Evolutionary conservation across 2,113 vertebrate species (phyloP).

Genomic region (Nothobranchius kuhntae): DNA sequence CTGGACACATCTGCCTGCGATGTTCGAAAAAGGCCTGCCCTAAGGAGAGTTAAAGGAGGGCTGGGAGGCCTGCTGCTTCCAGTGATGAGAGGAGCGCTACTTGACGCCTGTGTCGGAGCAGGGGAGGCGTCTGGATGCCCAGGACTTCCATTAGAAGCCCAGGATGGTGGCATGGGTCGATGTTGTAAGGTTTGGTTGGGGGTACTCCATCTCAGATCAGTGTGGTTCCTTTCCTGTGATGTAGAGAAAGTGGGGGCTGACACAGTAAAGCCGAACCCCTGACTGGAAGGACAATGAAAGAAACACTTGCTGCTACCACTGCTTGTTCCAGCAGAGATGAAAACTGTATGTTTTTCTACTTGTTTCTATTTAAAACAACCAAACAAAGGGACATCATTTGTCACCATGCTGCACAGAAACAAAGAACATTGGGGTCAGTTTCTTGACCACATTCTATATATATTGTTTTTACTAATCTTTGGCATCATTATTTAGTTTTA

Average conservation of each 20-base stretch:
- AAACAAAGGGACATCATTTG: constrained; percentile 2
- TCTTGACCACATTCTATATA: neutral
- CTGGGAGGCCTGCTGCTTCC: constrained; percentile 67
- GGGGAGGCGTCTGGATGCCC: constrained; percentile 73
- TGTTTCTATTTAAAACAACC: constrained; percentile 25
- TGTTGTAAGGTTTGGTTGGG: constrained; percentile 76
- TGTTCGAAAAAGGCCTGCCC: constrained; percentile 73
- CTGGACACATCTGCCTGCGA: constrained; percentile 75
- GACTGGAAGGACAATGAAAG: constrained; percentile 67
- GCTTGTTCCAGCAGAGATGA: constrained; percentile 29
- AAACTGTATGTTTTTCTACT: constrained; percentile 27
- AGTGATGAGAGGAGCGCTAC: constrained; percentile 73
- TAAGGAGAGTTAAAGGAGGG: constrained; percentile 60
- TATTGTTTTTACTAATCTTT: neutral
- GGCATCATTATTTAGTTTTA: neutral
- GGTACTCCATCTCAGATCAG: constrained; percentile 78
- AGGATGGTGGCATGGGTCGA: constrained; percentile 77
- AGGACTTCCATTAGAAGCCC: constrained; percentile 79
- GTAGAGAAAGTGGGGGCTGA: constrained; percentile 57
- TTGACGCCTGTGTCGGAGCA: constrained; percentile 66
- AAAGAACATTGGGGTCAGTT: neutral
- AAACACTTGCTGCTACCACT: constrained; percentile 36
- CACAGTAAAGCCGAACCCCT: constrained; percentile 62
- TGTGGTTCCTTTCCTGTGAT: constrained; percentile 70
- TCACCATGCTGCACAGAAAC: neutral